A percentile compares a stretch with the other conserved stretches of the same genome.
Conservation (phyloP, 2,888 invertebrate species). For the Netelia fuscicornis region DNA sequence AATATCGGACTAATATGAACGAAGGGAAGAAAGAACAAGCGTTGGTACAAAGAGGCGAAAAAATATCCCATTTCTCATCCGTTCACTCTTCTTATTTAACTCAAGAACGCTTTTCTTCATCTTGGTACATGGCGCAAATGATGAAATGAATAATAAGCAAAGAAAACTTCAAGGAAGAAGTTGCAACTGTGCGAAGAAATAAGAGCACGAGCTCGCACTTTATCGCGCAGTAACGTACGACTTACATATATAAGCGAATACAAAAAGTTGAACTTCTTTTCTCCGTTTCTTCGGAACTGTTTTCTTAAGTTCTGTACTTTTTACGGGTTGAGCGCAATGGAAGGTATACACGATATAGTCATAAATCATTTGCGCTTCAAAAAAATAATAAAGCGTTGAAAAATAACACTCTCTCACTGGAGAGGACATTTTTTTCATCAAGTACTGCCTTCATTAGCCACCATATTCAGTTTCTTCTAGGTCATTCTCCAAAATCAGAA, state of each 20-base stretch:
- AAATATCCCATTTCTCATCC: neutral
- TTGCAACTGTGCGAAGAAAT: constrained; percentile 27
- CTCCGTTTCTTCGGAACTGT: neutral
- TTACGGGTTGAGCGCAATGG: neutral
- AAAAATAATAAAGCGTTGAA: neutral
- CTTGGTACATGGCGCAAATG: neutral
- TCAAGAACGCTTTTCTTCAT: constrained; percentile 3
- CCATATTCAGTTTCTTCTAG: too few relatives aligned
- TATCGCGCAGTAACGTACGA: constrained; percentile 41
- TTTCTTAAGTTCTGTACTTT: constrained; percentile 14
- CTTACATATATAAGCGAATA: neutral
- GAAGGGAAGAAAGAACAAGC: neutral
- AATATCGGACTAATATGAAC: too few relatives aligned
- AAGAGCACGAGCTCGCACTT: constrained; percentile 29
- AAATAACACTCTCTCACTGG: neutral
- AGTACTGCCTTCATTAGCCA: too few relatives aligned
- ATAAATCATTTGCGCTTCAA: constrained; percentile 1
- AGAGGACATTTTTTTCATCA: too few relatives aligned
- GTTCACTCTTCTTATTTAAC: neutral
- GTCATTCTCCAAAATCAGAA: too few relatives aligned
- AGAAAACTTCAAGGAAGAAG: constrained; percentile 10
- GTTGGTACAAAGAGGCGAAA: neutral
- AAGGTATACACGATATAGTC: constrained; percentile 2
- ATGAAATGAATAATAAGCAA: neutral
- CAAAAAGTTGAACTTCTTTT: constrained; percentile 15